Base-by-base conservation (phyloP, 2,888 invertebrate species). In the Cephus runcator region DNA sequence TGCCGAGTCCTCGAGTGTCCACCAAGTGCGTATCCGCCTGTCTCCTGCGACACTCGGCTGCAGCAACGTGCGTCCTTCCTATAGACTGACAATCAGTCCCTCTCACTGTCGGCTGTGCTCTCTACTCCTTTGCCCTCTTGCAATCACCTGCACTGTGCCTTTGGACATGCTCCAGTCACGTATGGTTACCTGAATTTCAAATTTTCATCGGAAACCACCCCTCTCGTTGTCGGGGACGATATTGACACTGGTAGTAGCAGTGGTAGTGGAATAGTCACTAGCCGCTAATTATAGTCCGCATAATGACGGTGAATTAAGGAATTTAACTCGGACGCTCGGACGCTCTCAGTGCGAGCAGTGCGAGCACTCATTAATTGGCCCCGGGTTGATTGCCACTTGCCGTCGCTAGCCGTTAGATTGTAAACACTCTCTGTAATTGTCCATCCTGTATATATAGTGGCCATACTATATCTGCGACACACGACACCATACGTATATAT, bases 351-450 rank as follows among this genome's bases (percentile, higher is more conserved):
- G 15, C 40, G 40, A 40, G 79, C 69, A 35, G 82, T 75, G 79
- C 77, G 79, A 80, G 80, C 81, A 85, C 85, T 88, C 85, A 85
- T 87, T 88, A 89, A 88, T 88, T 87, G 84, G 85, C 85, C 80
- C 83, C 40, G 40, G 84, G 81, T 85, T 87, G 88, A 88, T 88
- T 88, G 87, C 87, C 83, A 83, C 82, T 81, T 84, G 84, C 82
- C 82, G 83, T 85, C 83, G 80, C 83, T 81, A 84, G 31, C 33
- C 71, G 74, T 30, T 34, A 35, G 74, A 73, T 35, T 34, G 74
- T 73, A 73, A 73, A 73, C 74, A 73, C 74, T 35, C 74, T 35
- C 74, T 73, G 80, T 89, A 88, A 89, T 88, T 87, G 85, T 86
- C 83, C 83, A 81, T 79, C 23, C 40, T 56, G 40, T 23, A 56